Conservation (phyloP, 2,113 vertebrate species). For the Misgurnus mizolepis region DNA sequence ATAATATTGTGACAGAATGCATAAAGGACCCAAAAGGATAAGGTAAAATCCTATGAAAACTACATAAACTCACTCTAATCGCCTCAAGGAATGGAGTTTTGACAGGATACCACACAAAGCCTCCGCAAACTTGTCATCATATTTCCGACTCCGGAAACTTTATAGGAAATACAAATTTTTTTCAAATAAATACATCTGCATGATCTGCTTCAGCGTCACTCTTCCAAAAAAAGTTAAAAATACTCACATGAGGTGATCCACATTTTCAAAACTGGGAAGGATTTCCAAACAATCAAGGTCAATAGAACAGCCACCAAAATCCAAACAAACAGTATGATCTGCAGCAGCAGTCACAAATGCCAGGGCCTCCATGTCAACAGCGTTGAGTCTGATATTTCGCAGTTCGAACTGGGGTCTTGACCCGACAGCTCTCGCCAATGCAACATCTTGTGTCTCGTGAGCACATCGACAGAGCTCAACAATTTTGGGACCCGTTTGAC, state of each 20-base stretch:
- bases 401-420: constrained; percentile 75
- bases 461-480: constrained; percentile 83
- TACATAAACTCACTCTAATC: constrained; percentile 78
- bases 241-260: constrained; percentile 82
- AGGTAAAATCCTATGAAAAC: neutral
- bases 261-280: constrained; percentile 74
- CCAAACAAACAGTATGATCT: constrained; percentile 66
- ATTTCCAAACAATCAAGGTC: constrained; percentile 78
- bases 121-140: constrained; percentile 81
- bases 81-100: constrained; percentile 74
- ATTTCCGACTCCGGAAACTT: constrained; percentile 87
- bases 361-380: constrained; percentile 78
- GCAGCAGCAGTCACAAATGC: constrained; percentile 75
- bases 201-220: neutral
- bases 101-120: constrained; percentile 77
- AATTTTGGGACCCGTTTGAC: constrained; percentile 85
- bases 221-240: neutral
- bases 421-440: constrained; percentile 69
- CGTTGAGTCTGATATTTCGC: constrained; percentile 80
- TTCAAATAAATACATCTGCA: neutral
- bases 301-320: constrained; percentile 84
- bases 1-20: neutral
- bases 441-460: constrained; percentile 78
- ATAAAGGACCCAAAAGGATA: neutral
- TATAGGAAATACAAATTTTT: constrained; percentile 25